Evolutionary conservation across 2,113 vertebrate species (phyloP).

Genomic region (Parus major): DNA sequence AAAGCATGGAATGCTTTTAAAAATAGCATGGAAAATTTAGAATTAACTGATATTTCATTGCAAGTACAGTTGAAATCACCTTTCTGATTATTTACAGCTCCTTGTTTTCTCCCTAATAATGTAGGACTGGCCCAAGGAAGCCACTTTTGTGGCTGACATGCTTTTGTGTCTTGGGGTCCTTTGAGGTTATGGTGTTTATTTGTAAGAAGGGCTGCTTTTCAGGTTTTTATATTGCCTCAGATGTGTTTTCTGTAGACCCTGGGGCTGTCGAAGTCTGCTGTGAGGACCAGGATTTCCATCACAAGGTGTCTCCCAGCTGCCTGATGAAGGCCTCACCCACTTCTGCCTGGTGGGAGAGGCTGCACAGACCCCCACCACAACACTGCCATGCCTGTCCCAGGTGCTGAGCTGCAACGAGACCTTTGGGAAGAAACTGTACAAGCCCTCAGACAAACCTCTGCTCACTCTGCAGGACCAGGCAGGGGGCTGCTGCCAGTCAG

Average conservation of each 20-base stretch:
- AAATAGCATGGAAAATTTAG: neutral
- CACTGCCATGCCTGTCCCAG: neutral
- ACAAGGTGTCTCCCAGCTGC: no score
- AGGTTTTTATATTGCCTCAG: neutral
- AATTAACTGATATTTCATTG: neutral
- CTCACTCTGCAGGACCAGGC: neutral
- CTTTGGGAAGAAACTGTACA: neutral
- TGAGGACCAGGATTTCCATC: neutral
- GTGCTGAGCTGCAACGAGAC: neutral
- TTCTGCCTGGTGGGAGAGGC: neutral
- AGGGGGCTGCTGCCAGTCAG: neutral
- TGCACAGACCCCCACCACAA: neutral
- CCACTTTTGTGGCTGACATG: neutral
- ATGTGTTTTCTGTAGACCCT: neutral
- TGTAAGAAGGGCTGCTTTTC: neutral
- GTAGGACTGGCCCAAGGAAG: neutral
- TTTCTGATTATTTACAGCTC: neutral
- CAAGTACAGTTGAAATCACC: neutral
- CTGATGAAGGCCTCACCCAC: neutral
- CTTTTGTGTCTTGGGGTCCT: neutral
- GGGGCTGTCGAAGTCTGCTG: neutral
- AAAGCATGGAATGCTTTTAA: neutral
- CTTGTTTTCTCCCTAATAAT: neutral
- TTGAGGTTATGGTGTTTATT: neutral
- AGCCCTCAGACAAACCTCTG: neutral